These are phyloP conservation scores for Galagoides demidoff DNA, from an alignment of 2,797 vertebrate species.

Conservation along the genomic window DNA sequence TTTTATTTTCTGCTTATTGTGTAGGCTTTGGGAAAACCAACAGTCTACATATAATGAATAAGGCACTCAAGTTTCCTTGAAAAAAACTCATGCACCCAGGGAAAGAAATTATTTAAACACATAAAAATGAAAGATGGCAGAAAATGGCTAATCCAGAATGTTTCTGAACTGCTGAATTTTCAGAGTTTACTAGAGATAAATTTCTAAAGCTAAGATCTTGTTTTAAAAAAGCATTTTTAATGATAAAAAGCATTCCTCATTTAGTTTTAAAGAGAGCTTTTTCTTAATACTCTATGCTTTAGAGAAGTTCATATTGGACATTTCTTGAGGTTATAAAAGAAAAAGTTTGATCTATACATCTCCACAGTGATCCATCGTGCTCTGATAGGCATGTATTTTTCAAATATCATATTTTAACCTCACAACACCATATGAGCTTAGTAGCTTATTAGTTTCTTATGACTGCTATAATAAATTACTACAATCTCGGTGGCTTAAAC, in stretches of 20 bases:
- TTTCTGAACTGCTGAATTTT: neutral
- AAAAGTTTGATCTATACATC: neutral
- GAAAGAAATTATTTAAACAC: slow-evolving; percentile 20
- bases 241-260: slow-evolving; percentile 22
- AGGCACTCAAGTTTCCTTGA: neutral
- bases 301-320: neutral
- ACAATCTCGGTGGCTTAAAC: neutral
- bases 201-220: neutral
- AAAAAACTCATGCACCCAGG: neutral
- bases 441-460: neutral
- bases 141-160: neutral
- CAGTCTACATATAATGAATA: slow-evolving; percentile 6
- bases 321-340: neutral
- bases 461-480: neutral
- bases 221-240: slow-evolving; percentile 12
- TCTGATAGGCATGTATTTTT: neutral
- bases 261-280: slow-evolving; percentile 32
- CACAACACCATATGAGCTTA: neutral
- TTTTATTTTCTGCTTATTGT: slow-evolving; percentile 14
- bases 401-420: neutral
- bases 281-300: neutral
- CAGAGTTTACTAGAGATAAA: neutral
- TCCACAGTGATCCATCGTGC: neutral
- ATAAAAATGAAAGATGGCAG: slow-evolving; percentile 27
- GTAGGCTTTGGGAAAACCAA: neutral